phyloP scores from a whole-genome alignment of 2,888 invertebrate species.

The Tromatobia lineatoria region DNA sequence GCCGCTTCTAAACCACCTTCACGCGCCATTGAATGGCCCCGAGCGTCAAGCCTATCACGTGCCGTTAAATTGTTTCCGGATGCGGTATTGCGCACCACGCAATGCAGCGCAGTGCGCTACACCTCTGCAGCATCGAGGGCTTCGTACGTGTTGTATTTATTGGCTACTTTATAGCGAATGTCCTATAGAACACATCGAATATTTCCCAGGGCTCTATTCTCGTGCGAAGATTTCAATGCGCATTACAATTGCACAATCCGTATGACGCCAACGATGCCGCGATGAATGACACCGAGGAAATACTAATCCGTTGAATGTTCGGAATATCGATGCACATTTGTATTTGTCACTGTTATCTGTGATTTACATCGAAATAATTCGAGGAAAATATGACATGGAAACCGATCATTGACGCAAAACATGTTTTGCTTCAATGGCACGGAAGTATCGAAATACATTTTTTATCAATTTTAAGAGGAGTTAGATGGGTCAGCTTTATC shows the following conservation, averaged over 20 bases:
- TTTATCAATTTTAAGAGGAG: too few species aligned
- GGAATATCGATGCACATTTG: too few species aligned
- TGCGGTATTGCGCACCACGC: slow-evolving; percentile 51
- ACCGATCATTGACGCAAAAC: too few species aligned
- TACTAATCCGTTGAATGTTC: neutral
- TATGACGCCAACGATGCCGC: neutral
- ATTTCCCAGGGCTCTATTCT: neutral
- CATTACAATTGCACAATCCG: neutral
- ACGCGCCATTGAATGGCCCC: slow-evolving; percentile 76
- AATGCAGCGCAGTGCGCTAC: slow-evolving; percentile 8
- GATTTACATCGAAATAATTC: too few species aligned
- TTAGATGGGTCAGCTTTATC: too few species aligned
- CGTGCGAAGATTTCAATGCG: neutral
- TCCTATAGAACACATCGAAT: neutral
- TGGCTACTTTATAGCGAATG: slow-evolving; percentile 28
- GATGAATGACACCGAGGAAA: neutral
- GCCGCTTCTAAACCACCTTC: slow-evolving; percentile 75
- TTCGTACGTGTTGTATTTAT: slow-evolving; percentile 14
- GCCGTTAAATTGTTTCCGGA: slow-evolving; percentile 80
- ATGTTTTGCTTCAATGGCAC: too few species aligned
- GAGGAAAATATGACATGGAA: too few species aligned
- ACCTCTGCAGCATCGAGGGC: neutral
- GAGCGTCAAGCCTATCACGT: slow-evolving; percentile 71
- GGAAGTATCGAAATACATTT: too few species aligned
- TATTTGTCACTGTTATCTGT: too few species aligned